A percentile compares a stretch with the other conserved stretches of the same genome.
phyloP scores from a whole-genome alignment of 2,113 vertebrate species.

The Erinaceus europaeus region DNA sequence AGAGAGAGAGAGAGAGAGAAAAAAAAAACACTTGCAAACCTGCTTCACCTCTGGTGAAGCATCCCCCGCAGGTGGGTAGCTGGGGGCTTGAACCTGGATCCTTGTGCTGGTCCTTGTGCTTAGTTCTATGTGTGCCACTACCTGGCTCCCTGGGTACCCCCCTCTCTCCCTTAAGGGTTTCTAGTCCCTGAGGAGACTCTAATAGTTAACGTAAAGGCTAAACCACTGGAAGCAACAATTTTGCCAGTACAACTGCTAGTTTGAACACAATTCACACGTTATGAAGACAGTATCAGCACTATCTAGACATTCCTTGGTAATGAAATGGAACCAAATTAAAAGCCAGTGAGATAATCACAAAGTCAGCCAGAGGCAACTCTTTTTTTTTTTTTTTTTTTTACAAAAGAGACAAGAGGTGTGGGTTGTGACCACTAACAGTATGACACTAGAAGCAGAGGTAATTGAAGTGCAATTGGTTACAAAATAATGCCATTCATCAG shows the following conservation, averaged over 20 bases:
- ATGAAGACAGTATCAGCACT: not conserved
- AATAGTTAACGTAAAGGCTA: not conserved
- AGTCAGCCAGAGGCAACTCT: not conserved
- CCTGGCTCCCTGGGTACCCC: no score
- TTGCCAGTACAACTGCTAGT: not conserved
- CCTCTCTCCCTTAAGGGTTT: not conserved
- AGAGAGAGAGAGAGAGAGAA: no score
- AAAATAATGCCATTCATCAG: conserved; percentile 46
- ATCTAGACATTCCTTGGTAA: not conserved
- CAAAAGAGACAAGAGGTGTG: not conserved
- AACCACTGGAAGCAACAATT: no score
- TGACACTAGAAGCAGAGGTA: conserved; percentile 51
- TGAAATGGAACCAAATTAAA: conserved; percentile 13
- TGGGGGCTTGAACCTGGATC: no score
- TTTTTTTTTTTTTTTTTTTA: not conserved
- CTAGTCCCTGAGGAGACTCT: not conserved
- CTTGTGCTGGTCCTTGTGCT: no score
- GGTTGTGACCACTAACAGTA: not conserved
- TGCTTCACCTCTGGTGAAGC: no score
- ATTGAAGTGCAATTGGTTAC: conserved; percentile 53
- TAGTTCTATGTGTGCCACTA: no score
- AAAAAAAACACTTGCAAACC: no score
- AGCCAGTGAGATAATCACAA: not conserved
- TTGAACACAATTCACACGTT: not conserved
- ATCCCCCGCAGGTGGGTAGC: no score